Evolutionary conservation across 2,113 vertebrate genomes (phyloP).

Genomic region (Hirundichthys speculiger): DNA sequence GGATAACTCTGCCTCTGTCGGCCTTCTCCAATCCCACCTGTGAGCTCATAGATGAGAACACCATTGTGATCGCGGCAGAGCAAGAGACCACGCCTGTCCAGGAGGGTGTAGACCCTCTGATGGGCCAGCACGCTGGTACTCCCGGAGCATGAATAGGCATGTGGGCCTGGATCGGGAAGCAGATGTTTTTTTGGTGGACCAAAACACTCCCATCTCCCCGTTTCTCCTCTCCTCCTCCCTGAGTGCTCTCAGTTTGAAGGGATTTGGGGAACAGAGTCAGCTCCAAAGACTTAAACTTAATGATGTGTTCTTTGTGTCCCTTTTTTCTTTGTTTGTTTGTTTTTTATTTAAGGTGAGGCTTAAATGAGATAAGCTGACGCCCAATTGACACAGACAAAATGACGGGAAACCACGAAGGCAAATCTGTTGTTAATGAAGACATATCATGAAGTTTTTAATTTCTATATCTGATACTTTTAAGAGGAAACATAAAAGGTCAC

Average conservation of each 20-base stretch:
- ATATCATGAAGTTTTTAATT: conserved; percentile 24
- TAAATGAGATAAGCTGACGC: conserved; percentile 28
- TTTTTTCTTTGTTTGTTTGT: neutral
- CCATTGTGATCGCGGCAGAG: conserved; percentile 82
- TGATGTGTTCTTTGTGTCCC: conserved; percentile 40
- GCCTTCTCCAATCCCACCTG: conserved; percentile 93
- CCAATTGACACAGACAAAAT: conserved; percentile 21
- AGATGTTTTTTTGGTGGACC: conserved; percentile 45
- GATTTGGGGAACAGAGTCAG: conserved; percentile 36
- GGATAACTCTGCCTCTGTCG: conserved; percentile 90
- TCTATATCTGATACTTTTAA: conserved; percentile 18
- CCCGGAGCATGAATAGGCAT: conserved; percentile 88
- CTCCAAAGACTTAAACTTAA: conserved; percentile 52
- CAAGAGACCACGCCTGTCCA: conserved; percentile 78
- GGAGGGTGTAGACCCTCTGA: conserved; percentile 84
- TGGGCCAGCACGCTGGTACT: conserved; percentile 87
- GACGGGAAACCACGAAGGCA: conserved; percentile 16
- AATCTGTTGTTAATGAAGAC: conserved; percentile 45
- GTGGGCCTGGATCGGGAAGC: conserved; percentile 12
- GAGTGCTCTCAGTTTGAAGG: conserved; percentile 32
- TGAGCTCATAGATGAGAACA: conserved; percentile 92
- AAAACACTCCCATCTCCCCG: conserved; percentile 41
- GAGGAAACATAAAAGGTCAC: conserved; percentile 21
- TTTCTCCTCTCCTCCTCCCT: conserved; percentile 33
- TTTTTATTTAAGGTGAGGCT: conserved; percentile 27